phyloP scores from a whole-genome alignment of 2,113 vertebrate species.

The Megaceryle maxima region DNA sequence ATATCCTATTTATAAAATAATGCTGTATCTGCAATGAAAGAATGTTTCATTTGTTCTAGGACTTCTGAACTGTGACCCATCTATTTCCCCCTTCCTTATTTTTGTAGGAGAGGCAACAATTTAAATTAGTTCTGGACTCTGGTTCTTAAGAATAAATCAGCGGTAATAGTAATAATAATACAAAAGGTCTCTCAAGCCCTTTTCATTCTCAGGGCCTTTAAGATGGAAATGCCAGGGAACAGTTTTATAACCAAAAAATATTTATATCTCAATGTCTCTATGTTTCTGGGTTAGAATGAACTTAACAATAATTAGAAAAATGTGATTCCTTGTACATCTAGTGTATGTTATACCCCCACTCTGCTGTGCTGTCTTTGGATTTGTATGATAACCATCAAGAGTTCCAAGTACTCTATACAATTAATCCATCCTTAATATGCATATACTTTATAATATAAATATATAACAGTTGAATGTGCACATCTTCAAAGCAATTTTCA shows the following conservation, averaged over 20 bases:
- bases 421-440: background rate
- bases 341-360: background rate
- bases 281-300: background rate
- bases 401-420: background rate
- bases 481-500: background rate
- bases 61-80: background rate
- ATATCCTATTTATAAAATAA: background rate
- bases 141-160: background rate
- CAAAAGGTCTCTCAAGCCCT: background rate
- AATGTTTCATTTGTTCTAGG: background rate
- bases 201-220: background rate
- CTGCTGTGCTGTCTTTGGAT: background rate
- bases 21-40: background rate
- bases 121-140: background rate
- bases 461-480: background rate
- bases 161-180: background rate
- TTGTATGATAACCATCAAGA: background rate
- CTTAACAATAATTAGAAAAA: background rate
- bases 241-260: background rate
- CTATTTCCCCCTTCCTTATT: background rate
- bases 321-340: background rate
- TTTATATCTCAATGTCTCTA: background rate
- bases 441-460: background rate
- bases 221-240: background rate
- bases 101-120: background rate